These are phyloP conservation scores for Nesometra sesokonis DNA, from an alignment of 35 echinoderm and acorn worm species.

Conservation along the genomic window DNA sequence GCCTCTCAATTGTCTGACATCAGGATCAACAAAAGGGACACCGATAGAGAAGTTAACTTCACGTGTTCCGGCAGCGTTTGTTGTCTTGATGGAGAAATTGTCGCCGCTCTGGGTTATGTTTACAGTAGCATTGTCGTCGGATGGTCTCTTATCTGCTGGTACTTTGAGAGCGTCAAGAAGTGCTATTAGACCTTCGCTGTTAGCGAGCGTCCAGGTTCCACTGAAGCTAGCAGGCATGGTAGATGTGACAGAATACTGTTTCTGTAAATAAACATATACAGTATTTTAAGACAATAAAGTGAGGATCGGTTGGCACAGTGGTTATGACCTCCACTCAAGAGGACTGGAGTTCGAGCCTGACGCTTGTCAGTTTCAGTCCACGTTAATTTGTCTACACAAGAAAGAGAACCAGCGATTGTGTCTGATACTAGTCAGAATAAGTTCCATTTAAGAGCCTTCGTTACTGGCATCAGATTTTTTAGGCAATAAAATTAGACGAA, in stretches of 20 bases:
- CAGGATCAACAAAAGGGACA: constrained; percentile 27
- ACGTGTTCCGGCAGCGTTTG: not conserved
- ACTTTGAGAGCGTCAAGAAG: constrained; percentile 12
- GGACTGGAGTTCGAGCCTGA: too few relatives aligned
- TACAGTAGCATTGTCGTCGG: not conserved
- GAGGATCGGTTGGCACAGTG: too few relatives aligned
- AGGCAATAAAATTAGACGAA: too few relatives aligned
- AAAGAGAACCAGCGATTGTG: too few relatives aligned
- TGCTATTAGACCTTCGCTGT: not conserved
- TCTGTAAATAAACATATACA: too few relatives aligned
- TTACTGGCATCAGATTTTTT: too few relatives aligned
- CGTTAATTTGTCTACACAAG: too few relatives aligned
- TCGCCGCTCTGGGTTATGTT: constrained; percentile 36
- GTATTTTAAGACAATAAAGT: too few relatives aligned
- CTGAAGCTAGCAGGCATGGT: constrained; percentile 21
- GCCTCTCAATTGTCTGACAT: constrained; percentile 20
- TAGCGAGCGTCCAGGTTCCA: not conserved
- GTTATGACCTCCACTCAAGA: too few relatives aligned
- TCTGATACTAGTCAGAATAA: too few relatives aligned
- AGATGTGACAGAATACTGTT: not conserved
- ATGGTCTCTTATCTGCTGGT: not conserved
- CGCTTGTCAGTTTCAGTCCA: too few relatives aligned
- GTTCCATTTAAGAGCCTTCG: too few relatives aligned
- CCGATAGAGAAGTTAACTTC: constrained; percentile 52
- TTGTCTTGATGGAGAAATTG: constrained; percentile 31